Conservation (phyloP, 2,888 invertebrate genomes). For the Drosophila bunnanda region DNA sequence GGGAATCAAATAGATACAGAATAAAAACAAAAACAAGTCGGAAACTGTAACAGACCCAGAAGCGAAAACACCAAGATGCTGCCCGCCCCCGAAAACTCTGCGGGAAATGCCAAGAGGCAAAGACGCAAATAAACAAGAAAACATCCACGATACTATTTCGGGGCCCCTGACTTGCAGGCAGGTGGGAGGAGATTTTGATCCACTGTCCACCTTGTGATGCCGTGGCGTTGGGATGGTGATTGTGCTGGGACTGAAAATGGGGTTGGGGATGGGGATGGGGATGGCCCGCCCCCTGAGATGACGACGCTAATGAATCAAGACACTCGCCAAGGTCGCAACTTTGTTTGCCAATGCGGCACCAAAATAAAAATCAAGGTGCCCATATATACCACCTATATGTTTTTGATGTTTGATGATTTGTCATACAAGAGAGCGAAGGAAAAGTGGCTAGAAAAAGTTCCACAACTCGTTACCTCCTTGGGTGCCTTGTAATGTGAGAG, state of each 20-base stretch:
- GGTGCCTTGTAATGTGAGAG: not conserved
- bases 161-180: constrained; percentile 56
- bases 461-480: constrained; percentile 27
- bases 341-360: constrained; percentile 63
- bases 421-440: constrained; percentile 36
- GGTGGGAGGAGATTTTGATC: constrained; percentile 46
- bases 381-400: constrained; percentile 17
- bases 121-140: constrained; percentile 60
- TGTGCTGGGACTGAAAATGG: constrained; percentile 8
- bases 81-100: constrained; percentile 30
- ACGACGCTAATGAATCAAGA: constrained; percentile 71
- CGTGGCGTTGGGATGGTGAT: constrained; percentile 39
- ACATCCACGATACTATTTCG: constrained; percentile 47
- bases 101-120: constrained; percentile 44
- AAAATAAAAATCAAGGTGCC: constrained; percentile 70
- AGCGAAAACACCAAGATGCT: constrained; percentile 3
- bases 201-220: constrained; percentile 68
- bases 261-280: constrained; percentile 1
- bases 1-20: constrained; percentile 53
- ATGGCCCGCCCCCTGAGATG: constrained; percentile 57
- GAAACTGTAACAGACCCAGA: constrained; percentile 32
- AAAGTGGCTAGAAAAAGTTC: constrained; percentile 10
- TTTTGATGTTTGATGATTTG: constrained; percentile 52
- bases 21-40: constrained; percentile 26
- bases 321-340: constrained; percentile 59